Conservation (phyloP, 2,113 vertebrate genomes). For the Esox niger region DNA sequence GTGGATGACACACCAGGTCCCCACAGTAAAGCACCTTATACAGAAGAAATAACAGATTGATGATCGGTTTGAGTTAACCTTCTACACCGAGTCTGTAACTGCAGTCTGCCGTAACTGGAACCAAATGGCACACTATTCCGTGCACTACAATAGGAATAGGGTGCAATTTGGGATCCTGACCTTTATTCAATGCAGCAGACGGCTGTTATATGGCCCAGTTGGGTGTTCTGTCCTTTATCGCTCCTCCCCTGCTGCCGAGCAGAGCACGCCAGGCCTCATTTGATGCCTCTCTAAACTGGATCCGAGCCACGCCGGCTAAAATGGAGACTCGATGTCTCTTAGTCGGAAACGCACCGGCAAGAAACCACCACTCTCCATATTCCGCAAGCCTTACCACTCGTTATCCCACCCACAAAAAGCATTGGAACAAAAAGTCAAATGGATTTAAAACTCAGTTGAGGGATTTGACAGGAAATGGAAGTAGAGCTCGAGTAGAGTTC, state of each 20-base stretch:
- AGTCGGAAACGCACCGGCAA: background rate
- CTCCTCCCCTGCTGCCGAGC: constrained; percentile 4
- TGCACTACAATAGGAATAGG: no score
- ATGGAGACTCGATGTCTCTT: background rate
- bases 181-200: constrained; percentile 3
- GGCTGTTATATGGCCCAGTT: background rate
- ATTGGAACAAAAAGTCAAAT: background rate
- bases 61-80: constrained; percentile 3
- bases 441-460: background rate
- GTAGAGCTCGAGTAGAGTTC: background rate
- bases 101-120: background rate
- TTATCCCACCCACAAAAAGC: background rate
- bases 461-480: background rate
- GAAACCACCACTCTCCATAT: no score
- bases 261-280: constrained; percentile 7
- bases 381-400: no score
- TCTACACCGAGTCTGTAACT: background rate
- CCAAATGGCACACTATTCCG: no score
- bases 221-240: constrained; percentile 19
- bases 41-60: background rate
- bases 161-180: no score
- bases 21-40: background rate
- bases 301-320: constrained; percentile 4
- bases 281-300: constrained; percentile 31
- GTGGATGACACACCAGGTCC: background rate